Percentiles rank a stretch among this genome's conserved stretches.
Evolutionary conservation across 2,888 invertebrate genomes (phyloP).

Genomic region (Lasioglossum calceatum): DNA sequence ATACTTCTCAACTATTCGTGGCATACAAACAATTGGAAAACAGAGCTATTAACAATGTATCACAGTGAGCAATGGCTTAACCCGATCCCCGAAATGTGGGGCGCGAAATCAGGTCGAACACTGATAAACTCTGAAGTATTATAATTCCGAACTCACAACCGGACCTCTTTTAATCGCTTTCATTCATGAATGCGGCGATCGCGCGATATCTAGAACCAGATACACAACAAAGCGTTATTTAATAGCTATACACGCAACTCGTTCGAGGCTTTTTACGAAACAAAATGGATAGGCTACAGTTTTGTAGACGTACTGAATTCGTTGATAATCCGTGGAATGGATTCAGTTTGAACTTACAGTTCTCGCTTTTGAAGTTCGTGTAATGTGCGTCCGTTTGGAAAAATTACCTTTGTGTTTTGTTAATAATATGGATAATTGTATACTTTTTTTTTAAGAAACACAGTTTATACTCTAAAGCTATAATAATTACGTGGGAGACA

Average conservation of each 20-base stretch:
- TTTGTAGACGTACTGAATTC: background rate
- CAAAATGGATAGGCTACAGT: background rate
- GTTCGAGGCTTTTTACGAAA: background rate
- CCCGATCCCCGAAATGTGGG: background rate
- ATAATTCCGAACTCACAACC: background rate
- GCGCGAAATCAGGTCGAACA: background rate
- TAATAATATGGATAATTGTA: too few species aligned
- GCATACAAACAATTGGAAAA: background rate
- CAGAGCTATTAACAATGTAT: background rate
- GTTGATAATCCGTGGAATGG: too few species aligned
- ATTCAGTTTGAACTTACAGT: too few species aligned
- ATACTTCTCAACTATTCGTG: background rate
- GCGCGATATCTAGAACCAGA: background rate
- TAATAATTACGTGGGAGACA: too few species aligned
- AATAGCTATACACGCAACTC: background rate
- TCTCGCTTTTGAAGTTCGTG: background rate
- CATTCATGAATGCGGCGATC: slow-evolving; percentile 3
- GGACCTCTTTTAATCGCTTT: background rate
- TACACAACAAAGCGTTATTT: background rate
- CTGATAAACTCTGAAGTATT: slow-evolving; percentile 13
- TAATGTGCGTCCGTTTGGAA: background rate
- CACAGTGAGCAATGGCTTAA: background rate
- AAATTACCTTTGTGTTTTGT: too few species aligned
- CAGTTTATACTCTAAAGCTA: too few species aligned
- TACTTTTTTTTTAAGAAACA: too few species aligned